Evolutionary conservation across 2,113 vertebrate species (phyloP).

Genomic region (Aldabrachelys gigantea): DNA sequence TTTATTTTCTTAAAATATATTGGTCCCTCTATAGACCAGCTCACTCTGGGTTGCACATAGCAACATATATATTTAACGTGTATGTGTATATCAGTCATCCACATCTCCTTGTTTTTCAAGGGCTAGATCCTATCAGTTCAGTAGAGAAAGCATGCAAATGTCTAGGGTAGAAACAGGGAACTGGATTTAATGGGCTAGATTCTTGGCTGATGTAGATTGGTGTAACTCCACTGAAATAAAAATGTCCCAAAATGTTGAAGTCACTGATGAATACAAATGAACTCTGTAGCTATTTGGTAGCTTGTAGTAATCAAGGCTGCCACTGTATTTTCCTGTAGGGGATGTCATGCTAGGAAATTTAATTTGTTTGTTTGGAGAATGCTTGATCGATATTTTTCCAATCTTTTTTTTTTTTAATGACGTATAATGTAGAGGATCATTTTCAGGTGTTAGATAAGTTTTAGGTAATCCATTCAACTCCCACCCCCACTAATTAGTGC

Average conservation of each 20-base stretch:
- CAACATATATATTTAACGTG: not conserved
- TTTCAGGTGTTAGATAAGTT: not conserved
- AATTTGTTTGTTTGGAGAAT: not conserved
- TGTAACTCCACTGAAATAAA: not conserved
- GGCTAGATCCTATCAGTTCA: not conserved
- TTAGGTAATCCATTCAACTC: not conserved
- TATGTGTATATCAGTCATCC: no score
- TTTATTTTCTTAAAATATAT: not conserved
- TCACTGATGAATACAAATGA: not conserved
- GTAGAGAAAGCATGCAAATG: not conserved
- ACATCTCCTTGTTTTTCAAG: not conserved
- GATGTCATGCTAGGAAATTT: not conserved
- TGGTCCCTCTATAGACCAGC: not conserved
- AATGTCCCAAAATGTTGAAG: not conserved
- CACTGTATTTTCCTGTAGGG: not conserved
- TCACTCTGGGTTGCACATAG: not conserved
- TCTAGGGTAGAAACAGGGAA: not conserved
- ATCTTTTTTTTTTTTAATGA: not conserved
- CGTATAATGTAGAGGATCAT: not conserved
- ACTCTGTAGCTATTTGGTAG: not conserved
- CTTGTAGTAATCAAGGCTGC: not conserved
- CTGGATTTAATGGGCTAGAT: not conserved
- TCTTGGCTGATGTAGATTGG: not conserved
- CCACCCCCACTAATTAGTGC: no score
- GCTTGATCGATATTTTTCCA: not conserved